A percentile compares a stretch with the other conserved stretches of the same genome.
Evolutionary conservation across 2,888 invertebrate genomes (phyloP).

Genomic region (Pherbina coryleti): DNA sequence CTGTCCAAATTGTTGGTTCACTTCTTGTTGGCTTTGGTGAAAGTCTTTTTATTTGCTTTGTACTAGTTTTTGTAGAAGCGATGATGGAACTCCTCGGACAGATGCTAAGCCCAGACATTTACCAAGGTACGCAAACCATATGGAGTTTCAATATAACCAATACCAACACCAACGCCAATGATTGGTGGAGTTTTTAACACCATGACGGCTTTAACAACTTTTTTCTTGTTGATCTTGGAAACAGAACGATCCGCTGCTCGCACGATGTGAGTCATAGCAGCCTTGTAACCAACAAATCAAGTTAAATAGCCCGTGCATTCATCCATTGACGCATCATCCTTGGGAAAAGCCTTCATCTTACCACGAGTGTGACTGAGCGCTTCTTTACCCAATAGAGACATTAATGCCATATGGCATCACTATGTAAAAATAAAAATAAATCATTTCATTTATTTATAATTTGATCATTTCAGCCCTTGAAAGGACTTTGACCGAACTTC

Average conservation of each 20-base stretch:
- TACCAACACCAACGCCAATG: constrained; percentile 96
- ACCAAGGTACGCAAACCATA: constrained; percentile 95
- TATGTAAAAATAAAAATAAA: too few relatives aligned
- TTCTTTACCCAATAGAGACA: too few relatives aligned
- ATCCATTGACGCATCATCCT: constrained; percentile 96
- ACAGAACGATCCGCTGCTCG: constrained; percentile 98
- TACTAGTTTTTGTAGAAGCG: constrained; percentile 99
- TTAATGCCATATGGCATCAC: too few relatives aligned
- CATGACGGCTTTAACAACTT: constrained; percentile 99
- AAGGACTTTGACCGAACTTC: too few relatives aligned
- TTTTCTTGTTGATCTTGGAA: constrained; percentile 99
- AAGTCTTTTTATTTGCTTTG: constrained; percentile 99
- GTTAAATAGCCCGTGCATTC: constrained; percentile 98
- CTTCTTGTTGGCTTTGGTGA: constrained; percentile 97
- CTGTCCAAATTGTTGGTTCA: constrained; percentile 98
- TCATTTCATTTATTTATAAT: too few relatives aligned
- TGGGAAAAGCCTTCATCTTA: constrained; percentile 99
- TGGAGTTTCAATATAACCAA: constrained; percentile 99
- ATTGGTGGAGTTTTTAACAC: constrained; percentile 98
- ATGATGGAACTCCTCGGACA: constrained; percentile 97
- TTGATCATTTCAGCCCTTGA: too few relatives aligned
- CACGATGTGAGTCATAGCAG: constrained; percentile 99
- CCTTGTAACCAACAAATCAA: constrained; percentile 98
- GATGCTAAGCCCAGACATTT: constrained; percentile 98
- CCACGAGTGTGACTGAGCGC: constrained; percentile 96